Conservation (phyloP, 2,797 vertebrate species). For the Sebastes ruberrimus region DNA sequence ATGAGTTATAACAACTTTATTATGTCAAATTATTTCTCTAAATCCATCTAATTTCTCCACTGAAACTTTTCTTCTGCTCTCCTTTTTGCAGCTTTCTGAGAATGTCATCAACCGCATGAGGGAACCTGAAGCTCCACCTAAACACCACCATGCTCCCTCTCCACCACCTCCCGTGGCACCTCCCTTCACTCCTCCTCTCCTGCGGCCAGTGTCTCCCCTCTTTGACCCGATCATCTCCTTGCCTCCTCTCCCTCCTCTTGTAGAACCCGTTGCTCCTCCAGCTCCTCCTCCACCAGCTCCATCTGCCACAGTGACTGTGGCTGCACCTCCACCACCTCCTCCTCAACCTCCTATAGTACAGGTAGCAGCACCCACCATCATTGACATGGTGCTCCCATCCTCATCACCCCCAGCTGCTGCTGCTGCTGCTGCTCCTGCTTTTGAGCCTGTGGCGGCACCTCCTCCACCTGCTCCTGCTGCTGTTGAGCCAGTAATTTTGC, state of each 20-base stretch:
- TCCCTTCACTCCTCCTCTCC: constrained; percentile 37
- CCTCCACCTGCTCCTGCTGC: constrained; percentile 51
- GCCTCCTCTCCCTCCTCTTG: constrained; percentile 49
- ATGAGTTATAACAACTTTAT: neutral
- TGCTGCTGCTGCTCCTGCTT: constrained; percentile 51
- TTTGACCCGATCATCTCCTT: constrained; percentile 71
- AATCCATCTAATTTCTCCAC: neutral
- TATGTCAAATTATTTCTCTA: neutral
- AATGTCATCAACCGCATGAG: constrained; percentile 97
- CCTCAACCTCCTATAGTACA: constrained; percentile 60
- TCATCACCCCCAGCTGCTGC: constrained; percentile 35
- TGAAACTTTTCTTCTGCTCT: constrained; percentile 5
- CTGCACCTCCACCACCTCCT: constrained; percentile 38
- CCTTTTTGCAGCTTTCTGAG: constrained; percentile 88
- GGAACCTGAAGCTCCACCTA: constrained; percentile 79
- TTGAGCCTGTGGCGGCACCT: constrained; percentile 45
- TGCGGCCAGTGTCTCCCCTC: constrained; percentile 56
- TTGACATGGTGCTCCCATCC: constrained; percentile 58
- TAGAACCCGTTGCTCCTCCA: constrained; percentile 59
- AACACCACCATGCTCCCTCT: constrained; percentile 36
- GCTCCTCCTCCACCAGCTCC: constrained; percentile 52
- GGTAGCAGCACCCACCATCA: constrained; percentile 69
- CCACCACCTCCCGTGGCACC: constrained; percentile 28
- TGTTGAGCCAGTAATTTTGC: constrained; percentile 52
- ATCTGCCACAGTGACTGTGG: constrained; percentile 47